Conservation (phyloP, 2,797 vertebrate species). For the Amazona finschi region DNA sequence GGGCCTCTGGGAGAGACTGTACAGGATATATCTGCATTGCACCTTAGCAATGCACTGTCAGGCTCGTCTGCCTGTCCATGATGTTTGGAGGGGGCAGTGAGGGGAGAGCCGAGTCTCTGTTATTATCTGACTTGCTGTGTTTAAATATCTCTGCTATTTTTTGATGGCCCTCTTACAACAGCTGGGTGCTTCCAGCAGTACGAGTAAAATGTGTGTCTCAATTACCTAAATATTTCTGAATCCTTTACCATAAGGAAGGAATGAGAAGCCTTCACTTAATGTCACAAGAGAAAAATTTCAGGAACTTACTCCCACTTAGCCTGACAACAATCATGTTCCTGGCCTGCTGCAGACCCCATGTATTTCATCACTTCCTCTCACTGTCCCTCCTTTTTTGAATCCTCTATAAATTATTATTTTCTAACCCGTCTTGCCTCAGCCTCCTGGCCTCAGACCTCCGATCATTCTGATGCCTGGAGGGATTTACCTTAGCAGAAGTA, state of each 20-base stretch:
- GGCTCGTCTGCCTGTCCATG: not conserved
- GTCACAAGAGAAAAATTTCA: not conserved
- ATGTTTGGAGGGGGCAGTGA: not conserved
- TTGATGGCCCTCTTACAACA: not conserved
- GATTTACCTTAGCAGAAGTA: slow-evolving; percentile 65
- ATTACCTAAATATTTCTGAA: not conserved
- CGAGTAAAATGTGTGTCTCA: not conserved
- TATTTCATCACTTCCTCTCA: not conserved
- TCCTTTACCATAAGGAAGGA: not conserved
- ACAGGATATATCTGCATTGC: not conserved
- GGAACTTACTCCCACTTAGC: not conserved
- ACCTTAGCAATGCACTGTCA: rapidly evolving
- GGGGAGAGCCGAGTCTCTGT: not conserved
- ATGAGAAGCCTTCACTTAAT: not conserved
- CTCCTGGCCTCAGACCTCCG: not conserved
- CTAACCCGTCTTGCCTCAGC: not conserved
- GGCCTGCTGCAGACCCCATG: not conserved
- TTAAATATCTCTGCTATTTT: not conserved
- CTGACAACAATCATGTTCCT: not conserved
- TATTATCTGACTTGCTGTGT: not conserved
- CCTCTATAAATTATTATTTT: not conserved
- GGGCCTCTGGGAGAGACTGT: not conserved
- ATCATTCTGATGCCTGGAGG: not conserved
- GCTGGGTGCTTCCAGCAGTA: not conserved
- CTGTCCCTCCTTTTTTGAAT: not conserved